Percentiles rank a stretch among this genome's conserved stretches.
These are phyloP conservation scores for Invenusta paracnida DNA, from an alignment of 2,888 invertebrate genomes.

Conservation along the genomic window DNA sequence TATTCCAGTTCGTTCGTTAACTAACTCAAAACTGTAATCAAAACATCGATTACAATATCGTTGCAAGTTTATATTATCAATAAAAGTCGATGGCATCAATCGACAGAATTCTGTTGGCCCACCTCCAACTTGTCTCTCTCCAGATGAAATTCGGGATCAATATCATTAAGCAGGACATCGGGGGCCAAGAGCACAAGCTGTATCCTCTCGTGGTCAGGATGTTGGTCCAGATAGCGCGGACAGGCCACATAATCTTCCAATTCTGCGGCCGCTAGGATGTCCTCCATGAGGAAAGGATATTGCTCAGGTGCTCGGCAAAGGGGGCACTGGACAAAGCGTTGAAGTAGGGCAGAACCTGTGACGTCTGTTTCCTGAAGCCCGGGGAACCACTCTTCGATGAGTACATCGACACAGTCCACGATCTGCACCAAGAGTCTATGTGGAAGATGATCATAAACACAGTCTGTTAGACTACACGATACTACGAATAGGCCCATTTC, in stretches of 20 bases:
- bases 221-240: constrained; percentile 47
- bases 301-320: neutral
- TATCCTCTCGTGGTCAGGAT: constrained; percentile 49
- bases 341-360: constrained; percentile 47
- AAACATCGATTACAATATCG: no score
- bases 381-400: constrained; percentile 59
- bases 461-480: neutral
- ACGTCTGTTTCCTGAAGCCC: constrained; percentile 53
- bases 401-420: constrained; percentile 53
- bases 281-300: neutral
- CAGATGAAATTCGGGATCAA: constrained; percentile 50
- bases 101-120: no score
- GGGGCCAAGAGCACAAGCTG: constrained; percentile 51
- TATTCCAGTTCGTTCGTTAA: no score
- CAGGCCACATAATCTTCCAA: constrained; percentile 49
- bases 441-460: neutral
- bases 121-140: constrained; percentile 48
- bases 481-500: neutral
- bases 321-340: neutral
- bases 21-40: no score
- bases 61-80: no score
- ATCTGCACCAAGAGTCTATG: constrained; percentile 50
- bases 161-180: constrained; percentile 53
- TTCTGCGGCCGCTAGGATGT: constrained; percentile 45
- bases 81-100: no score